Base-by-base conservation (phyloP, 2,113 vertebrate genomes). In the Pteropus alecto region DNA sequence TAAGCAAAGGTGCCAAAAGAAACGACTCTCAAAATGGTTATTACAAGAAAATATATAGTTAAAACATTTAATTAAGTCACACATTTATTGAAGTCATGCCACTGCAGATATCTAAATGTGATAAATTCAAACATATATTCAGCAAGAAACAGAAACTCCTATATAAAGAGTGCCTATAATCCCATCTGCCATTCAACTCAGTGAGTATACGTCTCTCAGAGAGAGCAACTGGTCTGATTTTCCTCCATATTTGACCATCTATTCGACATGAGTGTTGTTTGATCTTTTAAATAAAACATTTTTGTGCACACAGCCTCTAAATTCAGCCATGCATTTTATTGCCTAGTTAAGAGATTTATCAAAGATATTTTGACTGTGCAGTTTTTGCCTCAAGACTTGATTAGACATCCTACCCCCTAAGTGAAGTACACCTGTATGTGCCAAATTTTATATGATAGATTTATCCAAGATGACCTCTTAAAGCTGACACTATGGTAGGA, bases 1-100 rank as follows among this genome's bases (percentile, higher is more conserved):
- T 81, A 93, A 95, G 90, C 96, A 67, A 90, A 97, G 96, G 82
- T 97, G 76, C 90, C 94, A 93, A 96, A 98, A 48, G 35, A 95
- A 98, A 96, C 95, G 74, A 92, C 71, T 68, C 65, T 93, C 92
- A 90, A 97, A 96, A 91, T 82, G 63, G 70, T 95, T 96, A 95
- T 96, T 93, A 93, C 43, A 84, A 76, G 94, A 96, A 97, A 96
- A 51, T 19, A 16, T 30, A 61, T 41, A 16, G 35, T 24, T 79
- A 46, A 81, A 11, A 1, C 38, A 85, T 82, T 93, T 76, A 65
- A 78, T 70, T 26, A 95, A 87, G 30, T 65, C 60, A 81, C 22
- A 41, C 7, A 63, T 65, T 56, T 86, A 54, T 7, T 46, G n/a
- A 96, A 91, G 21, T 26, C 54, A 46, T 13, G 24, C 15, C 56